Conservation (phyloP, 1,140 invertebrate species). For the Rhagoletis pomonella region DNA sequence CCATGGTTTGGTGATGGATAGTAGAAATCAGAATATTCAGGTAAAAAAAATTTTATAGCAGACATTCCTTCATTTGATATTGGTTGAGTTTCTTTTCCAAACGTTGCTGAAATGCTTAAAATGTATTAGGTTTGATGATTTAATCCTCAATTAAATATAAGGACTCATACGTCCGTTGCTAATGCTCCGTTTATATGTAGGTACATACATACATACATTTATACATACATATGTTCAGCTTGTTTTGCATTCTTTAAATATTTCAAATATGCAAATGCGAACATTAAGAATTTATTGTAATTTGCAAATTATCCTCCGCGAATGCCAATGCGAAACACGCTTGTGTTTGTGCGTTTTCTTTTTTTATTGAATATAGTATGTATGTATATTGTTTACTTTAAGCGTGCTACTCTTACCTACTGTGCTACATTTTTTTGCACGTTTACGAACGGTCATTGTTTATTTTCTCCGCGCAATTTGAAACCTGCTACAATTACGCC, state of each 20-base stretch:
- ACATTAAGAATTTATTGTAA: slow-evolving; percentile 33
- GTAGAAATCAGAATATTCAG: neutral
- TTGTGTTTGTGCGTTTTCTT: neutral
- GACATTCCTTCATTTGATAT: no score
- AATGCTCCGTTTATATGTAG: no score
- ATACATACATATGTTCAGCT: neutral
- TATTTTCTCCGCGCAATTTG: neutral
- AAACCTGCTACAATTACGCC: slow-evolving; percentile 41
- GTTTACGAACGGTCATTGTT: neutral
- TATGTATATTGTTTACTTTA: neutral
- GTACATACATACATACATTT: neutral
- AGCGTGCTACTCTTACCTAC: neutral
- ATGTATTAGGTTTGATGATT: no score
- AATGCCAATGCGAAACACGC: neutral
- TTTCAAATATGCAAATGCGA: neutral
- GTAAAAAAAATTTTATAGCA: no score
- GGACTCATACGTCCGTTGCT: neutral
- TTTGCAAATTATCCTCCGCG: neutral
- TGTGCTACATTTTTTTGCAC: neutral
- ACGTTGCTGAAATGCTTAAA: no score
- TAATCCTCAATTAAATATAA: no score
- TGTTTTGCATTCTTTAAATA: neutral
- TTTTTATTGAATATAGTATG: neutral
- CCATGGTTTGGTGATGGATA: neutral
- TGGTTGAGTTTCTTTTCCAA: no score